A percentile compares a stretch with the other conserved stretches of the same genome.
Evolutionary conservation across 2,888 invertebrate genomes (phyloP).

Genomic region (Metopia argyrocephala): DNA sequence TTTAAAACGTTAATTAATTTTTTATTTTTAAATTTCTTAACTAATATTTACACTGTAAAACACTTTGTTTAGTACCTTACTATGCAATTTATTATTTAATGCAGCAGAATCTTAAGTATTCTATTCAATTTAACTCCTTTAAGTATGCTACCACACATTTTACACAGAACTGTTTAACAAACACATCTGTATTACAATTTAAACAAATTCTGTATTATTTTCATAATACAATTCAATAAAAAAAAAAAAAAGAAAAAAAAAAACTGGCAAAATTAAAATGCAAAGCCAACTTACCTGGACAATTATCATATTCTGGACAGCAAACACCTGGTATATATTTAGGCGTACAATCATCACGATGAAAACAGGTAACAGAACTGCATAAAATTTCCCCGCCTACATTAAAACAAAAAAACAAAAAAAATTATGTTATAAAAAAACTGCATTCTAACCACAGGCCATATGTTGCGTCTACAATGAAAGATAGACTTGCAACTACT

Average conservation of each 20-base stretch:
- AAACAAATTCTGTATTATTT: not conserved
- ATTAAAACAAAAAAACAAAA: constrained; percentile 25
- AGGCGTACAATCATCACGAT: constrained; percentile 87
- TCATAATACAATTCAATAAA: constrained; percentile 15
- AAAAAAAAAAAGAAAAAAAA: not conserved
- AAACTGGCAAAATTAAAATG: not conserved
- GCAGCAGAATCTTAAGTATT: too few species aligned
- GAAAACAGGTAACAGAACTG: constrained; percentile 87
- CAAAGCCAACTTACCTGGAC: constrained; percentile 81
- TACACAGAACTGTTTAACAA: not conserved
- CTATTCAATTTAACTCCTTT: too few species aligned
- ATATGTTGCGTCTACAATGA: constrained; percentile 18
- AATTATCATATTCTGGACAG: constrained; percentile 90
- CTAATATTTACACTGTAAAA: too few species aligned
- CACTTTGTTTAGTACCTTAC: too few species aligned
- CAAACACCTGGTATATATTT: constrained; percentile 86
- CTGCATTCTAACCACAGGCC: constrained; percentile 24
- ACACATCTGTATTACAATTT: not conserved
- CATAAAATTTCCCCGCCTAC: constrained; percentile 86
- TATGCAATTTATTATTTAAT: too few species aligned
- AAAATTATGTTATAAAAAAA: constrained; percentile 3
- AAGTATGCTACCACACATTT: too few species aligned
- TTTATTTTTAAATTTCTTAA: too few species aligned
- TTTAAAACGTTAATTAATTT: too few species aligned
- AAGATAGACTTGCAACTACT: constrained; percentile 14